Base-by-base conservation (phyloP, 1,140 invertebrate genomes). In the Diabrotica virgifera region DNA sequence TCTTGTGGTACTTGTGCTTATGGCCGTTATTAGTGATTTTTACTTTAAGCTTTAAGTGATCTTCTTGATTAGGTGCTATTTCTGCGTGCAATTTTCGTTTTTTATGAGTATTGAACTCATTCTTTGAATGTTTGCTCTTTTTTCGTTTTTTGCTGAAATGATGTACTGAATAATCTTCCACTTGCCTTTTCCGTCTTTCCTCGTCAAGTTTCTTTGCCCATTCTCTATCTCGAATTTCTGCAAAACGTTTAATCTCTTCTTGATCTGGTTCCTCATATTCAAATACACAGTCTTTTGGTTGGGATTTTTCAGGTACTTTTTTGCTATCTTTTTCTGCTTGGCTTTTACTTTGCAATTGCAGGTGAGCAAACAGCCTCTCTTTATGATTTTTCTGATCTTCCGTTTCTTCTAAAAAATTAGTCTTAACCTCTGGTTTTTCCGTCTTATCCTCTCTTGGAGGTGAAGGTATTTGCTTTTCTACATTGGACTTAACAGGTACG, bases 21-120 rank as follows among this genome's bases (percentile, higher is more conserved):
- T 79, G 73, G 0, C 75, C 74, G 52, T 79, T 79, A 10, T 72
- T 70, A 2, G 76, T 78, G 14, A 79, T 69, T 64, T 79, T 79
- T 7, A 79, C 77, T 66, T 78, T 79, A 5, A 79, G 55, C 65
- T 78, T 78, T 38, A 79, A 66, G 24, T 24, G 24, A 40, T 75
- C 74, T 38, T 74, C 70, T 57, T 76, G 71, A 13, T 72, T 75
- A 36, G 68, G 69, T 10, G 76, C 77, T 12, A 78, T 79, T 62
- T 78, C 76, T 0, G 77, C 76, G 46, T 77, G 76, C 6, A 77
- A 54, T 69, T 77, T 77, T 13, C 74, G 60, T 52, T 75, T 76
- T 64, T 75, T 76, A 55, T 78, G 71, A 1, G 71, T 59, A 12
- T 69, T 70, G 24, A 67, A 71, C 11, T 76, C 73, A 53, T 75